phyloP scores from a whole-genome alignment of 2,888 invertebrate species.

The Leptinotarsa peninsularis region DNA sequence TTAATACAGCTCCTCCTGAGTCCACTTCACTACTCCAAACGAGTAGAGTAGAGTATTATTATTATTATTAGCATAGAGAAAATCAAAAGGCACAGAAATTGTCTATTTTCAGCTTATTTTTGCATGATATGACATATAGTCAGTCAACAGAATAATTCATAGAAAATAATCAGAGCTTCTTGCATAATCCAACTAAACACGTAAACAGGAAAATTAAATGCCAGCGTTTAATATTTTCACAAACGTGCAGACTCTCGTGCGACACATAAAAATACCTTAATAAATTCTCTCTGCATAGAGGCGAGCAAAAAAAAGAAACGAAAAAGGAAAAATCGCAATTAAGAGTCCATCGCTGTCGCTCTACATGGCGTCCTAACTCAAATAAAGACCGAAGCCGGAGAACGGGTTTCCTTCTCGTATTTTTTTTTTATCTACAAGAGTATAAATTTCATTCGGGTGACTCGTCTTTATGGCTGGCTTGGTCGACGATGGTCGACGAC shows the following conservation, averaged over 20 bases:
- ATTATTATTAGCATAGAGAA: no score
- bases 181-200: background rate
- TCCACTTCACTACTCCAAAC: no score
- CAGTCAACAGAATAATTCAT: background rate
- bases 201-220: conserved; percentile 11
- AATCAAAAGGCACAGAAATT: no score
- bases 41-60: no score
- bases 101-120: no score
- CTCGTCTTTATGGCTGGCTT: conserved; percentile 19
- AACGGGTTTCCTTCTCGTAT: conserved; percentile 28
- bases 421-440: conserved; percentile 21
- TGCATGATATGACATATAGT: no score
- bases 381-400: conserved; percentile 20
- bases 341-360: conserved; percentile 30
- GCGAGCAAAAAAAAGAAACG: conserved; percentile 28
- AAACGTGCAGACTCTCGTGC: conserved; percentile 11
- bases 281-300: conserved; percentile 11
- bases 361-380: conserved; percentile 34
- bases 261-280: conserved; percentile 13
- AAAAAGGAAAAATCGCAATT: conserved; percentile 34
- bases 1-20: no score
- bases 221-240: conserved; percentile 4
- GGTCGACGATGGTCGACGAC: background rate
- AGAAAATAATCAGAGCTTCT: background rate
- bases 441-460: conserved; percentile 32